Evolutionary conservation across 2,113 vertebrate genomes (phyloP).

Genomic region (Galeopterus variegatus): DNA sequence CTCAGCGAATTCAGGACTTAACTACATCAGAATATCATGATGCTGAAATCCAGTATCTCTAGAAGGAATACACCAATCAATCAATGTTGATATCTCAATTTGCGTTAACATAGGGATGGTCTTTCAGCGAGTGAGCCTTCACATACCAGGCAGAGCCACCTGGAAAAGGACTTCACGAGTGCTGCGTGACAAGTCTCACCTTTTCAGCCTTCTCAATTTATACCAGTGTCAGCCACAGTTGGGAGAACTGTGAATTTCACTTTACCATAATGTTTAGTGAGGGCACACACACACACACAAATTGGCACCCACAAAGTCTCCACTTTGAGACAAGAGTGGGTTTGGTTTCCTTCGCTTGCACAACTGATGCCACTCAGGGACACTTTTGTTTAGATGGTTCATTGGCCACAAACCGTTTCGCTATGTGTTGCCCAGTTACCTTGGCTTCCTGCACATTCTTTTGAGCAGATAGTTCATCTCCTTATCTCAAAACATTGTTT

Average conservation of each 20-base stretch:
- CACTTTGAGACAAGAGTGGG: background rate
- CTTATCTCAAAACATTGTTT: slow-evolving; percentile 74
- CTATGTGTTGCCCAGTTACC: slow-evolving; percentile 20
- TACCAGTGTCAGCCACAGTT: background rate
- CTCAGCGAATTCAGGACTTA: background rate
- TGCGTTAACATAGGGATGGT: background rate
- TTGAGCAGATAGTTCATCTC: slow-evolving; percentile 65
- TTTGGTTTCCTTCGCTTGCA: slow-evolving; percentile 63
- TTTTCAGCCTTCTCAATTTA: slow-evolving; percentile 27
- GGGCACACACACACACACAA: background rate
- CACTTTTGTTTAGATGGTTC: slow-evolving; percentile 64
- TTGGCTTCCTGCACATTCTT: slow-evolving; percentile 76
- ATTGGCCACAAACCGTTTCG: slow-evolving; percentile 72
- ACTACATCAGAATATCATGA: fast-evolving
- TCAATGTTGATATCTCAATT: background rate
- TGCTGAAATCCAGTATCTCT: background rate
- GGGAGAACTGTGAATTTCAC: slow-evolving; percentile 68
- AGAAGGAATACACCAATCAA: background rate
- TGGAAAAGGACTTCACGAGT: background rate
- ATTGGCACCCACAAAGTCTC: slow-evolving; percentile 64
- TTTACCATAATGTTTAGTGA: background rate
- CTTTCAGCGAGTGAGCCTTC: background rate
- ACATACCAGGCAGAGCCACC: background rate
- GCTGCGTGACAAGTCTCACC: background rate
- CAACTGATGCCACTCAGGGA: slow-evolving; percentile 34